phyloP scores from a whole-genome alignment of 2,888 invertebrate genomes.

The Notocelia uddmanniana region DNA sequence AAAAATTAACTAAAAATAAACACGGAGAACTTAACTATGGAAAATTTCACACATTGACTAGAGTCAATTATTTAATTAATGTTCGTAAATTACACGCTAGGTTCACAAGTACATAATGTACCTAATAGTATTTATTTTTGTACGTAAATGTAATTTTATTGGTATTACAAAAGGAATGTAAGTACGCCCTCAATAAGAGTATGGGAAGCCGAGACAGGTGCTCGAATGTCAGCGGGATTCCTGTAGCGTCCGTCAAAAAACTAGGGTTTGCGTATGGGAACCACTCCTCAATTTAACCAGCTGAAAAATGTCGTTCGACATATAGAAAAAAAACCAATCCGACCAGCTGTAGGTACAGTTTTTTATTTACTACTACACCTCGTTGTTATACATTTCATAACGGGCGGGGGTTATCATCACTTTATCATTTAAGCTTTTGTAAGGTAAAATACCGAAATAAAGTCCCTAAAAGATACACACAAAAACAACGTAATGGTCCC shows the following conservation, averaged over 20 bases:
- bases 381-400: background rate
- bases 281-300: slow-evolving; percentile 71
- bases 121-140: slow-evolving; percentile 15
- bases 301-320: slow-evolving; percentile 78
- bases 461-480: slow-evolving; percentile 1
- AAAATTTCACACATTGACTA: too few relatives aligned
- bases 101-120: slow-evolving; percentile 3
- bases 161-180: slow-evolving; percentile 39
- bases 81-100: slow-evolving; percentile 4
- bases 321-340: slow-evolving; percentile 69
- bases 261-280: slow-evolving; percentile 67
- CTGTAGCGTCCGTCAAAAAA: slow-evolving; percentile 70
- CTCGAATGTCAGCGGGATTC: slow-evolving; percentile 68
- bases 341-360: slow-evolving; percentile 71
- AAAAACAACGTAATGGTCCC: slow-evolving; percentile 1
- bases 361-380: slow-evolving; percentile 3
- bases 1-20: too few relatives aligned
- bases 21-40: too few relatives aligned
- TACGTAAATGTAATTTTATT: slow-evolving; percentile 19
- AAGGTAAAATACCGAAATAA: background rate
- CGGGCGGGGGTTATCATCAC: background rate
- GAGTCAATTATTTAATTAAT: slow-evolving; percentile 6
- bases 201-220: slow-evolving; percentile 66
- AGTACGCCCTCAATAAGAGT: slow-evolving; percentile 52
- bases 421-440: background rate